Conservation (phyloP, 2,113 vertebrate genomes). For the Pelvicachromis taeniatus region DNA sequence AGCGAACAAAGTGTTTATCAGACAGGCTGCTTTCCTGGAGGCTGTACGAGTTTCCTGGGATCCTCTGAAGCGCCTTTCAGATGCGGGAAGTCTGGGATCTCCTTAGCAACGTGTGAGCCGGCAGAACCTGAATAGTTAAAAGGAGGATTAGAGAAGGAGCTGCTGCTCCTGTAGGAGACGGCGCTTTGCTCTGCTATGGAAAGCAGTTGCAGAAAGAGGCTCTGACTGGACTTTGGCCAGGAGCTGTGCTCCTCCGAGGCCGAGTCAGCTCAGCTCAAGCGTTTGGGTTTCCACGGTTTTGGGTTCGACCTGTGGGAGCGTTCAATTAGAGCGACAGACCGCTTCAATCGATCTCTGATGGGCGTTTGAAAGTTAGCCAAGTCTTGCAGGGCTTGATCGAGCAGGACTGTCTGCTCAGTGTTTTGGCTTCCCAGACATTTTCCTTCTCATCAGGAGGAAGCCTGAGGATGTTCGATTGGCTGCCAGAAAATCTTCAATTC, state of each 20-base stretch:
- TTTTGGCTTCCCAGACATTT: neutral
- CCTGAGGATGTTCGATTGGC: neutral
- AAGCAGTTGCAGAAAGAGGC: neutral
- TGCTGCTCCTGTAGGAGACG: neutral
- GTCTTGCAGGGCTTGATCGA: neutral
- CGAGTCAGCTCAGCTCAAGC: neutral
- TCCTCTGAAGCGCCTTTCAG: constrained; percentile 15
- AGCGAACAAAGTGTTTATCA: constrained; percentile 37
- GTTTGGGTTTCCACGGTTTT: neutral
- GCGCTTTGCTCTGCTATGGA: neutral
- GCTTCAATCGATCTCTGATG: constrained; percentile 13
- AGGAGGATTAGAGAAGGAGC: neutral
- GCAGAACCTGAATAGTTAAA: neutral
- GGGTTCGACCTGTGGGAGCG: constrained; percentile 15
- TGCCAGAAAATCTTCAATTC: neutral
- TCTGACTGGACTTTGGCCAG: constrained; percentile 16
- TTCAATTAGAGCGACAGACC: constrained; percentile 32
- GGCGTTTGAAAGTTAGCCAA: constrained; percentile 24
- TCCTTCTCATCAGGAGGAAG: neutral
- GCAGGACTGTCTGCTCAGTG: neutral
- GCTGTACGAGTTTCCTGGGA: constrained; percentile 11
- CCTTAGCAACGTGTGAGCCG: constrained; percentile 6
- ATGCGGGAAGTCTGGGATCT: neutral
- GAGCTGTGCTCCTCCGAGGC: neutral
- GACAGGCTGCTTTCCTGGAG: constrained; percentile 19